phyloP scores from a whole-genome alignment of 64 coral and sea anemone genomes.

The Porites australiensis region DNA sequence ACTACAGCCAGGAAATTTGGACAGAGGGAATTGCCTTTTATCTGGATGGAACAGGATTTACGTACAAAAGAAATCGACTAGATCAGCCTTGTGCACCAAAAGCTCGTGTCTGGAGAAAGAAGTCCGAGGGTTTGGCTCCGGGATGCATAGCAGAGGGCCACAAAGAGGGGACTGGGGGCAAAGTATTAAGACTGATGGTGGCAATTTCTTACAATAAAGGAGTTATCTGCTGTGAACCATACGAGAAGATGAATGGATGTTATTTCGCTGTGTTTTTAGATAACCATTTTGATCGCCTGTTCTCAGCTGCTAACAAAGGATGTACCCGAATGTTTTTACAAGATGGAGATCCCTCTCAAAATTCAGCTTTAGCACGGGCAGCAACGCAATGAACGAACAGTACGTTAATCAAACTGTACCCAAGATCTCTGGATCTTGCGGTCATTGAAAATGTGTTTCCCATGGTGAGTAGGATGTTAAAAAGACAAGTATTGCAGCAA shows the following conservation, averaged over 20 bases:
- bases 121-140: slow-evolving; percentile 15
- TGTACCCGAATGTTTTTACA: too few relatives aligned
- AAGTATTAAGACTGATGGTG: slow-evolving; percentile 64
- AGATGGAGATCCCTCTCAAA: too few relatives aligned
- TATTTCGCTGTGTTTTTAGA: slow-evolving; percentile 47
- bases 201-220: slow-evolving; percentile 61
- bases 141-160: slow-evolving; percentile 43
- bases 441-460: slow-evolving; percentile 13
- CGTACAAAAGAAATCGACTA: slow-evolving; percentile 30
- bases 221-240: slow-evolving; percentile 55
- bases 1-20: not conserved
- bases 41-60: slow-evolving; percentile 36
- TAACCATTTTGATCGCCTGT: not conserved
- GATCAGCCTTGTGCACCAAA: slow-evolving; percentile 40
- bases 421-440: not conserved
- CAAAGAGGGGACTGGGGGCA: slow-evolving; percentile 57
- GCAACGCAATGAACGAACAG: too few relatives aligned
- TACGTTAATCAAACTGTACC: not conserved
- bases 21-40: slow-evolving; percentile 40
- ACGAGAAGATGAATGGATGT: slow-evolving; percentile 50
- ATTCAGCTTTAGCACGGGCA: too few relatives aligned
- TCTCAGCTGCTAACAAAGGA: too few relatives aligned
- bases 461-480: slow-evolving; percentile 8
- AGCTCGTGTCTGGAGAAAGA: slow-evolving; percentile 20
- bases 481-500: not conserved